Conservation (phyloP, 2,888 invertebrate species). For the Helobdella robusta region DNA sequence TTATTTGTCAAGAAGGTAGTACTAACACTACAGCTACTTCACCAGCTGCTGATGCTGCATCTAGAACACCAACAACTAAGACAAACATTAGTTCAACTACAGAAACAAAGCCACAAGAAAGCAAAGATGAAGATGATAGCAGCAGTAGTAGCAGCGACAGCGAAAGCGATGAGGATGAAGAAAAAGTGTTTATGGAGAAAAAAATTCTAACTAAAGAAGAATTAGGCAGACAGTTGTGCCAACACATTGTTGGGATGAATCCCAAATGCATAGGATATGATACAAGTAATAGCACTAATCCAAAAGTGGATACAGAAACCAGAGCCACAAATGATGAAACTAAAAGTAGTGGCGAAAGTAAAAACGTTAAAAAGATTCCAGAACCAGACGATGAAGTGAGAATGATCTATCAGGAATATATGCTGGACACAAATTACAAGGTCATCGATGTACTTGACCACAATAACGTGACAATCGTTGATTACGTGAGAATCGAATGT, state of each 20-base stretch:
- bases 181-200: conserved; percentile 20
- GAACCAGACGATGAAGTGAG: conserved; percentile 56
- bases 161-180: no score
- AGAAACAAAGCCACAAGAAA: no score
- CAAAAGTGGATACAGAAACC: no score
- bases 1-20: conserved; percentile 59
- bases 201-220: conserved; percentile 35
- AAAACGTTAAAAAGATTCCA: conserved; percentile 48
- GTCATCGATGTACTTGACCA: conserved; percentile 65
- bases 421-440: conserved; percentile 65
- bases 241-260: conserved; percentile 69
- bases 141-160: no score
- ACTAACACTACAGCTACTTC: conserved; percentile 39
- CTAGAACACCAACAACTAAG: no score
- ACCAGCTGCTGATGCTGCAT: no score
- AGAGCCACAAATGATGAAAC: conserved; percentile 33
- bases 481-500: conserved; percentile 77
- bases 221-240: conserved; percentile 69
- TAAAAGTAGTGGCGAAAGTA: conserved; percentile 26
- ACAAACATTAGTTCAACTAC: no score
- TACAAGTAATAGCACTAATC: no score
- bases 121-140: no score
- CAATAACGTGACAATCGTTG: conserved; percentile 56
- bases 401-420: conserved; percentile 75
- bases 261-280: conserved; percentile 42